phyloP scores from a whole-genome alignment of 2,888 invertebrate genomes.

The Pyrocoelia pectoralis region DNA sequence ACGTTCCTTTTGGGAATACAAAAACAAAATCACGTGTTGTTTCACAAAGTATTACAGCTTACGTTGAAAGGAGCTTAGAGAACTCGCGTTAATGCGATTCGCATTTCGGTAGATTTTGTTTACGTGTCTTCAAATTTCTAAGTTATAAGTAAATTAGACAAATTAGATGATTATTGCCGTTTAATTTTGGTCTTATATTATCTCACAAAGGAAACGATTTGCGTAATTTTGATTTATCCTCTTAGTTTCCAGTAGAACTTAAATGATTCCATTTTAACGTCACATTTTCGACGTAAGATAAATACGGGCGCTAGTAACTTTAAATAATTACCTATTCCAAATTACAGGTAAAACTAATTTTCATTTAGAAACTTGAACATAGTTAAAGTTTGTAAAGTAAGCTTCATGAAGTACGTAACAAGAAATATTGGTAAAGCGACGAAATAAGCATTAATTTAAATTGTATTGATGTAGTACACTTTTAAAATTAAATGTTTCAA shows the following conservation, averaged over 20 bases:
- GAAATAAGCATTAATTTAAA: no score
- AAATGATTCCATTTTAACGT: constrained; percentile 4
- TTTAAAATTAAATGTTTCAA: no score
- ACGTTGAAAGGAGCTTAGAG: constrained; percentile 25
- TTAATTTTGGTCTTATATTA: not conserved
- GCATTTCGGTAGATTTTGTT: constrained; percentile 23
- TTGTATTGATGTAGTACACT: no score
- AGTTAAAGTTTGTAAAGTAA: constrained; percentile 18
- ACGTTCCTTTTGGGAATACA: constrained; percentile 13
- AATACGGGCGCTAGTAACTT: constrained; percentile 9
- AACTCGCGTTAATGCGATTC: constrained; percentile 32
- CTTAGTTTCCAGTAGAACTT: constrained; percentile 16
- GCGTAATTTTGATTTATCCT: constrained; percentile 17
- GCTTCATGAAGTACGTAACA: constrained; percentile 9
- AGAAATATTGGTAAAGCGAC: no score
- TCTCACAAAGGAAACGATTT: not conserved
- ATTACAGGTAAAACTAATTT: constrained; percentile 27
- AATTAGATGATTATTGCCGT: constrained; percentile 9
- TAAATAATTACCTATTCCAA: constrained; percentile 27
- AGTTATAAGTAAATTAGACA: not conserved
- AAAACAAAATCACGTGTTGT: constrained; percentile 34
- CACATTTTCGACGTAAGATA: constrained; percentile 13
- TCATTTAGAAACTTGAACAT: constrained; percentile 23
- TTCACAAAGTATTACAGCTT: constrained; percentile 35
- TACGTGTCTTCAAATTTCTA: not conserved